Base-by-base conservation (phyloP, 1,140 invertebrate species). In the Cecropterus lyciades region DNA sequence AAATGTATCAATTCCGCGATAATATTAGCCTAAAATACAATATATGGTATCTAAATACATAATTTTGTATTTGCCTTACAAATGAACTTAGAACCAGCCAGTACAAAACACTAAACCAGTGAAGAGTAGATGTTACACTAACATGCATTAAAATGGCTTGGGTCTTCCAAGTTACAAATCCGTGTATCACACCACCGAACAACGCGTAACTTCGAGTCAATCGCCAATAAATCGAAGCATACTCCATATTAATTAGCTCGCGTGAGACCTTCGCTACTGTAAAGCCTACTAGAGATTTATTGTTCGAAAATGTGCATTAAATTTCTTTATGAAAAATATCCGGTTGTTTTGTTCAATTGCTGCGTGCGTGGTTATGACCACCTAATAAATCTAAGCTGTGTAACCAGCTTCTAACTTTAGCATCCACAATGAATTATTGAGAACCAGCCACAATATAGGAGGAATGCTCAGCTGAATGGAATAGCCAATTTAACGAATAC, bases 191-290 rank as follows among this genome's bases (percentile, higher is more conserved):
- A 30, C 8, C 16, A 37, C 37, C 14, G 13, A 73, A 75, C 79
- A 79, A 76, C 77, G 76, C 80, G 80, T 84, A 88, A 88, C 82
- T 85, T 68, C 64, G 60, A 70, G 56, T 70, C 70, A 77, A 79
- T 73, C 67, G 76, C 72, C 78, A 79, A 90, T 90, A 90, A 90
- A 90, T 90, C 85, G 82, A 84, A 59, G 69, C 70, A 72, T 83
- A 87, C 82, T 87, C 84, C 84, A 90, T 90, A 89, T 90, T 90
- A 90, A 90, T 90, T 90, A 87, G 85, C 70, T 90, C 63, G 87
- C 87, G 85, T 90, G 87, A 75, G 79, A 74, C 64, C 66, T 63
- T 66, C 65, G 87, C 87, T 87, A 86, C 87, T 76, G 87, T 84
- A 75, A 71, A 79, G 68, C 57, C 68, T 76, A 78, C 76, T 59